Evolutionary conservation across 2,888 invertebrate genomes (phyloP).

Genomic region (Dolichomitus sp.): DNA sequence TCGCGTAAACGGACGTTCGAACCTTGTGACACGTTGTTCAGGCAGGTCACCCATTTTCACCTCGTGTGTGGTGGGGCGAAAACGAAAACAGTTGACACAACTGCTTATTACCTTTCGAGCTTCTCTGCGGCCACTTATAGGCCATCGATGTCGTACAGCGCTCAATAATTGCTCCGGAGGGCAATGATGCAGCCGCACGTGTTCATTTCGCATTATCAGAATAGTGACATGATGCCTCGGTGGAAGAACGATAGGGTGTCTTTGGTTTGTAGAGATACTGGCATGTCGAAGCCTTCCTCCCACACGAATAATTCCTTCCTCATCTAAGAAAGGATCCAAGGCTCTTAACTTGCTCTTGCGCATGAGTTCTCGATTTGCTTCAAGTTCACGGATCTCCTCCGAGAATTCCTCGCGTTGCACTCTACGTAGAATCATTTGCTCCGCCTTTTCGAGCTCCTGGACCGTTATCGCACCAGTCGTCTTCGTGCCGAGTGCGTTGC

Average conservation of each 20-base stretch:
- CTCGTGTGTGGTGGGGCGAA: too few relatives aligned
- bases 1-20: too few relatives aligned
- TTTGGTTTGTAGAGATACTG: background rate
- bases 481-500: constrained; percentile 4
- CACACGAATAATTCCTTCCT: constrained; percentile 50
- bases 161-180: constrained; percentile 67
- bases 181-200: constrained; percentile 64
- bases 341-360: background rate
- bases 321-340: constrained; percentile 36
- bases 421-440: constrained; percentile 30
- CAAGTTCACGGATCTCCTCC: constrained; percentile 11
- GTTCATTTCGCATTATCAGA: constrained; percentile 40
- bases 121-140: too few relatives aligned
- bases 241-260: constrained; percentile 46
- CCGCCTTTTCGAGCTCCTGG: constrained; percentile 44
- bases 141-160: constrained; percentile 33
- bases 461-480: constrained; percentile 12
- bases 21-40: too few relatives aligned
- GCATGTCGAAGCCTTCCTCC: constrained; percentile 38
- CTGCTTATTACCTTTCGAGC: constrained; percentile 69
- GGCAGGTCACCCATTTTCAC: too few relatives aligned
- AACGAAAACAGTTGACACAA: constrained; percentile 76
- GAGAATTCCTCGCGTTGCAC: constrained; percentile 38
- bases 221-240: constrained; percentile 30
- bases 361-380: background rate